Conservation (phyloP, 1,140 invertebrate species). For the Formica selysi region DNA sequence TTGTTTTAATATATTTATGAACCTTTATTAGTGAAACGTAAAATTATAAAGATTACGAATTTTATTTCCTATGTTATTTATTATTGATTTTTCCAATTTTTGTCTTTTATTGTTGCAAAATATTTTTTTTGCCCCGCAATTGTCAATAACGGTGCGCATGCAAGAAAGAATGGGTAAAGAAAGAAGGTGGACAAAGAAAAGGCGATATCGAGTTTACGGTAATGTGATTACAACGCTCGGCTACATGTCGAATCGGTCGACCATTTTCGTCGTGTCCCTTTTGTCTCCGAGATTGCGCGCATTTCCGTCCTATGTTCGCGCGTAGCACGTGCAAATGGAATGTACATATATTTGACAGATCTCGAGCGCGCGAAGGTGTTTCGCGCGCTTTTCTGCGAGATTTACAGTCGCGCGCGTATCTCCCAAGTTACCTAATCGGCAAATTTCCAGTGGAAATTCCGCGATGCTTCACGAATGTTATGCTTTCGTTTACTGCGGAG, state of each 20-base stretch:
- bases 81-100: not conserved
- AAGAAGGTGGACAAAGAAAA: not conserved
- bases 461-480: slow-evolving; percentile 24
- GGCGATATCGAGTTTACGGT: slow-evolving; percentile 46
- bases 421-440: slow-evolving; percentile 32
- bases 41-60: not conserved
- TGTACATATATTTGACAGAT: slow-evolving; percentile 52
- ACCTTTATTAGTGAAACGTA: not conserved
- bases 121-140: not conserved
- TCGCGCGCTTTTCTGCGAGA: not conserved
- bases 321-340: slow-evolving; percentile 31
- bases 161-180: not conserved
- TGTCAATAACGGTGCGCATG: slow-evolving; percentile 7
- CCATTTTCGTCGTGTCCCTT: slow-evolving; percentile 33
- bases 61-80: not conserved
- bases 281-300: slow-evolving; percentile 21
- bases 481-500: not conserved
- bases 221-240: slow-evolving; percentile 44
- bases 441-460: slow-evolving; percentile 50
- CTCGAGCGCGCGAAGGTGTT: slow-evolving; percentile 22
- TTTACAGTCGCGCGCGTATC: slow-evolving; percentile 34
- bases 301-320: not conserved
- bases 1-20: not conserved
- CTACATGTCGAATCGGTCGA: slow-evolving; percentile 32
- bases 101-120: not conserved